Conservation (phyloP, 2,888 invertebrate species). For the Campaea margaritaria region DNA sequence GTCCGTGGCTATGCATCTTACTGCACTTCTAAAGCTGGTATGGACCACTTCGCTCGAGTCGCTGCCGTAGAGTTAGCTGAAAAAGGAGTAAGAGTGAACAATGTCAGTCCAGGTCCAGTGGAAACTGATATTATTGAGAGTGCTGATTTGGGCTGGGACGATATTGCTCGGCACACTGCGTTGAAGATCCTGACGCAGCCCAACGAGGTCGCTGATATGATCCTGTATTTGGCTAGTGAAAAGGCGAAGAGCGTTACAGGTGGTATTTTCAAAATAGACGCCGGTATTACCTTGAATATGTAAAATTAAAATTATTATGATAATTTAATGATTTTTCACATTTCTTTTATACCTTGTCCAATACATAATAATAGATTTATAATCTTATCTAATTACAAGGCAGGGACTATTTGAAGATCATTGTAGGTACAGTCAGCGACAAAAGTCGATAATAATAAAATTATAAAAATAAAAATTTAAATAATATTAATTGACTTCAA, state of each 20-base stretch:
- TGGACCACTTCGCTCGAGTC: slow-evolving; percentile 90
- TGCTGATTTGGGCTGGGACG: slow-evolving; percentile 29
- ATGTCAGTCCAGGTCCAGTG: slow-evolving; percentile 90
- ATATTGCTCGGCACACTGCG: slow-evolving; percentile 10
- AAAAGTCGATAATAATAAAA: no score
- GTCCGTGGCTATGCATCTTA: slow-evolving; percentile 63
- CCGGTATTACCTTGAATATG: slow-evolving; percentile 29
- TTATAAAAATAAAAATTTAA: no score
- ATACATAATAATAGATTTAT: no score
- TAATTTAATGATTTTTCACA: no score
- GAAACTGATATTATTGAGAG: slow-evolving; percentile 64
- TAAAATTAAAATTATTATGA: background rate
- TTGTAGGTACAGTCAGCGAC: no score
- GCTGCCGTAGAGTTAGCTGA: slow-evolving; percentile 87
- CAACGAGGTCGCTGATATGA: slow-evolving; percentile 51
- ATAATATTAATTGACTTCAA: no score
- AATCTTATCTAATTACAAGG: no score
- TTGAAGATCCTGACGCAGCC: slow-evolving; percentile 31
- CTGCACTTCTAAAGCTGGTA: slow-evolving; percentile 88
- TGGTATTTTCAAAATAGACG: slow-evolving; percentile 40
- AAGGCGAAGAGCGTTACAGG: slow-evolving; percentile 54
- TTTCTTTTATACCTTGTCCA: no score
- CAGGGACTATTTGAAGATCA: no score
- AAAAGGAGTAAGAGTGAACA: slow-evolving; percentile 87
- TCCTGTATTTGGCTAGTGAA: slow-evolving; percentile 52